Conservation (phyloP, 2,888 invertebrate species). For the Macaria notata region DNA sequence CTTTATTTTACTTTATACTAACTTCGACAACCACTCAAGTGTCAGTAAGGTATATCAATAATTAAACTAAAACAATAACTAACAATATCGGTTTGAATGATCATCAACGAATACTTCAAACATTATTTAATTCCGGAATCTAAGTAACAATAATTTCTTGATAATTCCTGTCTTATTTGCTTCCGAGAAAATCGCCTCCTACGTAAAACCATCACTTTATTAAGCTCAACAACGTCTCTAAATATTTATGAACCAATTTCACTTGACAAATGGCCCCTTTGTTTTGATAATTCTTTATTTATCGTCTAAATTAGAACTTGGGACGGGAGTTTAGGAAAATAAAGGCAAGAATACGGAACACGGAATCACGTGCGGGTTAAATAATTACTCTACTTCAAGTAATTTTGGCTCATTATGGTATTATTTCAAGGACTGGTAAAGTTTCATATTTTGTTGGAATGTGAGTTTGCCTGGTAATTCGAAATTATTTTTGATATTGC, state of each 20-base stretch:
- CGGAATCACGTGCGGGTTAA: slow-evolving; percentile 31
- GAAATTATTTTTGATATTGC: too few relatives aligned
- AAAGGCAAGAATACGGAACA: slow-evolving; percentile 28
- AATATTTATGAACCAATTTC: slow-evolving; percentile 64
- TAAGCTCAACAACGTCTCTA: slow-evolving; percentile 48
- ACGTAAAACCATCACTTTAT: slow-evolving; percentile 50
- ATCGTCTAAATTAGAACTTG: slow-evolving; percentile 35
- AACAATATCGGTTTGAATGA: too few relatives aligned
- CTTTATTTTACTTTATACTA: too few relatives aligned
- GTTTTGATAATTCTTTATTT: slow-evolving; percentile 53
- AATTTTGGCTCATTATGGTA: slow-evolving; percentile 17
- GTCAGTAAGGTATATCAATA: too few relatives aligned
- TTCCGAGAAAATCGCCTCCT: slow-evolving; percentile 23
- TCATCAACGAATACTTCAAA: too few relatives aligned
- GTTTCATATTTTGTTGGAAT: slow-evolving; percentile 8
- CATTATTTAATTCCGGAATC: too few relatives aligned
- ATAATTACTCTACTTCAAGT: slow-evolving; percentile 20
- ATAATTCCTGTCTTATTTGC: slow-evolving; percentile 2
- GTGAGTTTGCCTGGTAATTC: too few relatives aligned
- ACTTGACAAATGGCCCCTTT: slow-evolving; percentile 47
- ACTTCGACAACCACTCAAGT: too few relatives aligned
- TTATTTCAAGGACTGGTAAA: slow-evolving; percentile 23
- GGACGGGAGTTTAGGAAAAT: slow-evolving; percentile 34
- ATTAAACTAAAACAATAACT: too few relatives aligned
- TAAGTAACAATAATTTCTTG: too few relatives aligned